Base-by-base conservation (phyloP, 2,888 invertebrate genomes). In the Acleris emargana region DNA sequence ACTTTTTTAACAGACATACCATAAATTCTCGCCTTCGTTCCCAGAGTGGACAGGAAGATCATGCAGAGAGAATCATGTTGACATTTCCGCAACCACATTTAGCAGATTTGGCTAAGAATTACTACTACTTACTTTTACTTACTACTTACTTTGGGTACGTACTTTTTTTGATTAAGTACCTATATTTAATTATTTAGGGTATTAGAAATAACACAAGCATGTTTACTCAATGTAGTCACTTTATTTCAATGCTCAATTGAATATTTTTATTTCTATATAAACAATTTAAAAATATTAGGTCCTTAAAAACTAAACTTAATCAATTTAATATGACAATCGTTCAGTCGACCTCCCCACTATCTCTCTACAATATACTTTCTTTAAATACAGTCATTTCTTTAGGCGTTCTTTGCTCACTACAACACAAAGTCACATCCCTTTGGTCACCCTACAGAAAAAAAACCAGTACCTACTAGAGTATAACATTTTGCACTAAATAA, bases 261-360 rank as follows among this genome's bases (percentile, higher is more conserved):
- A 88, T 85, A 87, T 88, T 91, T 89, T 88, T 81, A 88, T 84
- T 78, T 88, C 89, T 89, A 90, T 90, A 89, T 88, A 91, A 88
- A 89, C 90, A 89, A 86, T 88, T 87, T 90, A 87, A 87, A 88
- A 90, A 80, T 81, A 78, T 78, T 77, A 76, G 73, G 79, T 74
- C 71, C 79, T 80, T 82, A 80, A 20, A 28, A 64, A 50, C 42
- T 68, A 74, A 74, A 75, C 72, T 77, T 79, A 79, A 69, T 72
- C 67, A 73, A 72, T 78, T 72, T 76, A 74, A 75, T 80, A 80
- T 80, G 80, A 81, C 79, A 80, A 77, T 74, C 75, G 73, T 73
- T 79, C 80, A 81, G 81, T 81, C 81, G 76, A 76, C 76, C 77
- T 73, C 72, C 70, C 70, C 72, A 54, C 64, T 68, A 67, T 55